A percentile compares a stretch with the other conserved stretches of the same genome.
Conservation (phyloP, 1,140 invertebrate genomes). For the Stenopsyche tienmushanensis region DNA sequence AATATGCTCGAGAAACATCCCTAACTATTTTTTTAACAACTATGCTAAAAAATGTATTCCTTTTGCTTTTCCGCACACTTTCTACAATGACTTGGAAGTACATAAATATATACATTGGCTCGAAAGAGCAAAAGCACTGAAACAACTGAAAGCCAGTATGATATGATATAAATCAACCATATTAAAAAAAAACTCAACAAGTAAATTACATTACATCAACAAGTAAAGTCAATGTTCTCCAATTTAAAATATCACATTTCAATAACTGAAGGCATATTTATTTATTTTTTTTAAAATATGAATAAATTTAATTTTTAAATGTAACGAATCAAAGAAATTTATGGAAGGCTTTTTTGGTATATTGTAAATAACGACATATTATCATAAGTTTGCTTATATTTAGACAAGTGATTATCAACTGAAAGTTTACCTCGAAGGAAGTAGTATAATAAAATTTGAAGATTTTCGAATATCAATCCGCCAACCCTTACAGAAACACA, state of each 20-base stretch:
- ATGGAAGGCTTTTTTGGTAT: not conserved
- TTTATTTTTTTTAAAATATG: no score
- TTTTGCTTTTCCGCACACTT: not conserved
- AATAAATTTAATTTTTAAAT: not conserved
- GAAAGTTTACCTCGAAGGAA: no score
- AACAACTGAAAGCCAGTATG: not conserved
- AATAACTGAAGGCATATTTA: not conserved
- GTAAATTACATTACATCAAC: not conserved
- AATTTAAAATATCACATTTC: not conserved
- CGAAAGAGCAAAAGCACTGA: no score
- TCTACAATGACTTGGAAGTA: no score
- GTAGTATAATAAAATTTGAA: no score
- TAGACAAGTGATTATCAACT: no score
- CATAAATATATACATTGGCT: no score
- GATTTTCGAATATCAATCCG: no score
- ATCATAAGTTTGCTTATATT: no score
- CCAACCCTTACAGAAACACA: no score
- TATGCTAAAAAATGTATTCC: not conserved
- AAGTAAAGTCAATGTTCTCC: not conserved
- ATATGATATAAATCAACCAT: not conserved
- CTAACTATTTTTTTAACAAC: not conserved
- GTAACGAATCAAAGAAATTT: not conserved
- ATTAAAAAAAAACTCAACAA: not conserved
- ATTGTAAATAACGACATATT: no score
- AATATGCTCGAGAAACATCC: not conserved